Evolutionary conservation across 2,888 invertebrate genomes (phyloP).

Genomic region (Meiosimyza platycephala): DNA sequence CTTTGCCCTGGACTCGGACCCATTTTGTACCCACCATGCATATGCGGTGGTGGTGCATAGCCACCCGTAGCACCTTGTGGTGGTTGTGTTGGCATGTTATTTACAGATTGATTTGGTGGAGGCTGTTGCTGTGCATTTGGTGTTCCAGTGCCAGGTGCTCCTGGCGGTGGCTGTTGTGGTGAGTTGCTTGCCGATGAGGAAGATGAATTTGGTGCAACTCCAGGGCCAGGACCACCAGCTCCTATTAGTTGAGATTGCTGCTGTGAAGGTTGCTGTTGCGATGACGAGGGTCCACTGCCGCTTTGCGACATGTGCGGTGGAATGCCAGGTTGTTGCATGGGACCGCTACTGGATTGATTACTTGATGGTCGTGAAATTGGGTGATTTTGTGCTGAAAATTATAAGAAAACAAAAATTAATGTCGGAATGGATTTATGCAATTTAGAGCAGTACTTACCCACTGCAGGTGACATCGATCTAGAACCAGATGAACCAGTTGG

Average conservation of each 20-base stretch:
- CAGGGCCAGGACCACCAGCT: constrained; percentile 39
- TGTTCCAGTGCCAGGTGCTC: constrained; percentile 53
- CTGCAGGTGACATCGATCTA: constrained; percentile 97
- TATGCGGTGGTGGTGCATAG: constrained; percentile 62
- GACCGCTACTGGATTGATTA: constrained; percentile 73
- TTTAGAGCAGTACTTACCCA: constrained; percentile 75
- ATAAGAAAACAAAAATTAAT: background rate
- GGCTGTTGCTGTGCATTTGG: constrained; percentile 60
- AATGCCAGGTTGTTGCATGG: constrained; percentile 61
- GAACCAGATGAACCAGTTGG: constrained; percentile 94
- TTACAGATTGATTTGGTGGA: constrained; percentile 61
- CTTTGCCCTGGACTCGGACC: constrained; percentile 69
- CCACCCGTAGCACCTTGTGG: constrained; percentile 56
- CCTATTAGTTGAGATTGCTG: constrained; percentile 58
- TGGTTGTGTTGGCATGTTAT: constrained; percentile 61
- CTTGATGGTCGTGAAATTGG: constrained; percentile 96
- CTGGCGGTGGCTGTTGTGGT: constrained; percentile 61
- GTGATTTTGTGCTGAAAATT: constrained; percentile 78
- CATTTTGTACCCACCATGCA: constrained; percentile 73
- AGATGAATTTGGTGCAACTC: constrained; percentile 54
- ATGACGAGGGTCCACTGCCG: constrained; percentile 51
- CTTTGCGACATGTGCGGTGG: constrained; percentile 56
- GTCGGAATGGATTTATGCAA: background rate
- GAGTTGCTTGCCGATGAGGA: constrained; percentile 63
- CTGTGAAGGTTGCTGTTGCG: constrained; percentile 53